Evolutionary conservation across 1,140 invertebrate species (phyloP), one percentile per base, ranked within the genome.

Genomic region (Pseudomyrmex flavicornis): DNA sequence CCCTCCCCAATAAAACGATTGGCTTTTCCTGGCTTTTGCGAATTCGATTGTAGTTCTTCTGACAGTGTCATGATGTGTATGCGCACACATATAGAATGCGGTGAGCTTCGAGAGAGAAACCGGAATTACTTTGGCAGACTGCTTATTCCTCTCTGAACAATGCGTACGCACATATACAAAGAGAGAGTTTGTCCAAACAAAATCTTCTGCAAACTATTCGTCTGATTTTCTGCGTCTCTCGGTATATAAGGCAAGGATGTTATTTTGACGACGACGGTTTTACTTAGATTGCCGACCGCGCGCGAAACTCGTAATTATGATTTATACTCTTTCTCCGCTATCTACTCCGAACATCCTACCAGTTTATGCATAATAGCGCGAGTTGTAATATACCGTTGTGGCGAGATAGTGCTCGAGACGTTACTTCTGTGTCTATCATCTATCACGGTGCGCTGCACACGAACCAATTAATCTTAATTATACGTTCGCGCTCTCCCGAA

Each of bases 391-490:
- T 80, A 70, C 44, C 65, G 66, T 72, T 72, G 76, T 66, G 76
- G 76, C 15, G 65, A 80, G 76, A 80, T 80, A 44, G 76, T 59
- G 46, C 66, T 72, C 76, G 76, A 70, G 65, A 59, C 76, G 48
- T 70, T 58, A 61, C 35, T 72, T 59, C 65, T 50, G 46, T 59
- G 76, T 80, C 76, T 80, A 80, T 80, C 76, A 80, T 80, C 66
- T 59, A 72, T 80, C 76, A 80, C 76, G 76, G 65, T 80, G 68
- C 76, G 65, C 65, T 70, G 76, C 76, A 80, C 76, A 80, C 76
- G 76, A 13, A 59, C 65, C 76, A 80, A 70, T 80, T 80, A 80
- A 80, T 80, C 76, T 80, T 80, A 72, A 80, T 80, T 80, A 69
- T 80, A 72, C 76, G 72, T 70, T 72, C n/a, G 66, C 35, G 48